Base-by-base conservation (phyloP, 2,888 invertebrate species). In the Seira ritae region DNA sequence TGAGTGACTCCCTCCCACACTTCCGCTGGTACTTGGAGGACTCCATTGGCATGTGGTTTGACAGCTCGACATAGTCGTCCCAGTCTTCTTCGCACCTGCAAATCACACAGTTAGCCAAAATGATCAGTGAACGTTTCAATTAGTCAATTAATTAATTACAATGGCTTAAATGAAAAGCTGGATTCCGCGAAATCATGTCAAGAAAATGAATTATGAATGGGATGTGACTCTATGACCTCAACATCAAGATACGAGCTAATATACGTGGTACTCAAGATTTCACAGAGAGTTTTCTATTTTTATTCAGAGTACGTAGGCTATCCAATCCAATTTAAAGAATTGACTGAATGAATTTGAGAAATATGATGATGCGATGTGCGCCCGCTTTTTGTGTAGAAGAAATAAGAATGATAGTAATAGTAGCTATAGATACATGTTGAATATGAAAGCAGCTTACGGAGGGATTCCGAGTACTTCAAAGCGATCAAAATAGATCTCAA, bases 21-120 rank as follows among this genome's bases (percentile, higher is more conserved):
- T 96, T 95, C 90, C 84, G 74, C 12, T 96, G 93, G 69, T 94
- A 93, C 91, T 95, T 96, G 91, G 97, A 96, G 90, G 95, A 93
- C 92, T 99, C 98, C 89, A 95, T 94, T 85, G 96, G 94, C 93
- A 96, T 94, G 90, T 95, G 97, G 92, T 98, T 98, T 69, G 98
- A 98, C 92, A 99, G 42, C 37, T 84, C 84, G 8, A 84, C 74
- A 19, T 84, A 84, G 78, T 84, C 80, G 20, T 80, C 84, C 84
- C 73, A 78, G 69, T 84, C 73, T 62, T 70, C 80, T 37, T 84
- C 80, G 37, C 80, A 80, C 80, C 73, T 75, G 72, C 22, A 76
- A 19, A 46, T 31, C 3, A 31, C 31, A 31, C 17, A 8, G 31
- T 31, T 8, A 31, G 8, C 31, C 31, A 31, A n/a, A n/a, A n/a